Evolutionary conservation across 1,140 invertebrate species (phyloP).

Genomic region (Ceratina calcarata): DNA sequence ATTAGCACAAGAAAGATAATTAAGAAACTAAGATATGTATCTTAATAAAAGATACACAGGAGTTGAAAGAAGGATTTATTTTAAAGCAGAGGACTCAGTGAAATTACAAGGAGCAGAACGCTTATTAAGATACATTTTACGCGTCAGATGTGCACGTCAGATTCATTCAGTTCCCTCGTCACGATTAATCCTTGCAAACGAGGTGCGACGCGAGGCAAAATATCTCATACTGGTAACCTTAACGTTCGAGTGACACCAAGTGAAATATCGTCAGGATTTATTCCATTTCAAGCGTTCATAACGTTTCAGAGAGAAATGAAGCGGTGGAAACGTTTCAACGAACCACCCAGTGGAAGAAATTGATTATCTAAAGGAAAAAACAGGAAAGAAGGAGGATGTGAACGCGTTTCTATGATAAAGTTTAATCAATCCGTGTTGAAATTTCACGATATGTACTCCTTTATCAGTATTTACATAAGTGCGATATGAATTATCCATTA

Average conservation of each 20-base stretch:
- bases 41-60: no score
- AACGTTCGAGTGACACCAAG: background rate
- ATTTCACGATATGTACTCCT: no score
- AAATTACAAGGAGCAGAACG: constrained; percentile 46
- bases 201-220: background rate
- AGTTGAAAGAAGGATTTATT: no score
- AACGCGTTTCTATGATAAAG: no score
- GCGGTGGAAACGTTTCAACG: background rate
- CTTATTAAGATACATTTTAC: constrained; percentile 33
- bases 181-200: constrained; percentile 39
- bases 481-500: no score
- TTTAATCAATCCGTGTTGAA: no score
- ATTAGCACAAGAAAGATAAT: no score
- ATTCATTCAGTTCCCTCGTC: constrained; percentile 27
- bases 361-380: background rate
- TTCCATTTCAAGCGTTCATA: background rate
- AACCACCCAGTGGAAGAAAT: background rate
- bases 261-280: background rate
- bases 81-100: background rate
- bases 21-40: no score
- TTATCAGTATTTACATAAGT: no score
- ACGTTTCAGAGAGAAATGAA: background rate
- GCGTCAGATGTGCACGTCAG: constrained; percentile 38
- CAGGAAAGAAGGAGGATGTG: no score
- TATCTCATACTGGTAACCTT: background rate